Base-by-base conservation (phyloP, 1,140 invertebrate genomes). In the Papilio polytes region DNA sequence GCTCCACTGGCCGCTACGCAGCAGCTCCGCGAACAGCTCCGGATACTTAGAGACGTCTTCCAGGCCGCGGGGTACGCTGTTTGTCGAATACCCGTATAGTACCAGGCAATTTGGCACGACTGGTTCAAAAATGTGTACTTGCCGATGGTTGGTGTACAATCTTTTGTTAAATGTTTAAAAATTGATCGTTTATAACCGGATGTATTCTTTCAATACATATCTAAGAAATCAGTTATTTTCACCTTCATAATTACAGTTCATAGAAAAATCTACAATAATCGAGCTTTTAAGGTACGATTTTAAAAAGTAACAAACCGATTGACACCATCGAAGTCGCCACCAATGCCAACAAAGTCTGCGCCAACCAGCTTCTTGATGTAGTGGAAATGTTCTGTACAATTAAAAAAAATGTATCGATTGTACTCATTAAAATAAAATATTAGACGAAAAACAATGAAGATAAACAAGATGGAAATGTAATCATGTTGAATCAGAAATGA, bases 11-110 rank as follows among this genome's bases (percentile, higher is more conserved):
- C 96, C 96, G 73, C 96, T 96, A 82, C 96, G 96, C 66, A 97
- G 91, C 12, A 97, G 92, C 80, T 97, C 95, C 2, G 96, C 96
- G 87, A 97, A 97, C 73, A 98, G 95, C 85, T 97, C 96, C 3
- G 98, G 98, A 94, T 98, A 98, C 88, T 96, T 97, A 46, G 97
- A 98, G 4, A 98, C 98, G 92, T 98, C 98, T 91, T 98, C 98
- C 82, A 98, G 92, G 13, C 97, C 98, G 76, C 96, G 95, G 56
- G 97, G 96, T 46, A 97, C 97, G 89, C 97, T 97, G 74, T 22
- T 80, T 22, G 18, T 20, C 12, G 10, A 66, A 31, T 15, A 31
- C 26, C 0, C n/a, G 56, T 63, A 18, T 81, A 22, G 3, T 59
- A 81, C 41, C 53, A n/a, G 44, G 48, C 12, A 13, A 51, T 12